These are phyloP conservation scores for Oncorhynchus kisutch DNA, from an alignment of 2,113 vertebrate genomes.

Conservation along the genomic window DNA sequence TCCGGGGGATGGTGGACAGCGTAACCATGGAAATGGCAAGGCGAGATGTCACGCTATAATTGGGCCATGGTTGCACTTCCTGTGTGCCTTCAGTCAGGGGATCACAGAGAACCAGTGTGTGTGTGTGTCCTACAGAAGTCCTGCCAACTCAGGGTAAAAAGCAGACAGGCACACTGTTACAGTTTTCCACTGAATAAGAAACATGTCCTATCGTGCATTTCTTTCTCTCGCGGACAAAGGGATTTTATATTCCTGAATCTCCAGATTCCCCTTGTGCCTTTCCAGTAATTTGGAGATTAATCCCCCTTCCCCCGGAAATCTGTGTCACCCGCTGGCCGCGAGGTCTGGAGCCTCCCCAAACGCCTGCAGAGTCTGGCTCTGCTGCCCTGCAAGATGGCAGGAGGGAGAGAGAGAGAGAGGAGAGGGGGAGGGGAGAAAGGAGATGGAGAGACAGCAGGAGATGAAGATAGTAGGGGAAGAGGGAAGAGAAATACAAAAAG, in stretches of 20 bases:
- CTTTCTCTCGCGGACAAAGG: slow-evolving; percentile 64
- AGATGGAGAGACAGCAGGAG: slow-evolving; percentile 26
- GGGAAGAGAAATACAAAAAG: slow-evolving; percentile 9
- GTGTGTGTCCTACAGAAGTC: slow-evolving; percentile 12
- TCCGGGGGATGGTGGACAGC: slow-evolving; percentile 76
- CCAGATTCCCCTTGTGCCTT: slow-evolving; percentile 60
- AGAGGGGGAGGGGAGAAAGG: slow-evolving; percentile 32
- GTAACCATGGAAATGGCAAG: slow-evolving; percentile 75
- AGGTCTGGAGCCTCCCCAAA: slow-evolving; percentile 74
- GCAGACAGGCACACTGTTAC: slow-evolving; percentile 51
- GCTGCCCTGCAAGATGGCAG: slow-evolving; percentile 75
- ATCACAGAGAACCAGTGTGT: slow-evolving; percentile 68
- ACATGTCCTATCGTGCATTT: slow-evolving; percentile 63
- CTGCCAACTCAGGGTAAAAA: not conserved
- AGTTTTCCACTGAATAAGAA: slow-evolving; percentile 61
- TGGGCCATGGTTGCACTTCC: slow-evolving; percentile 77
- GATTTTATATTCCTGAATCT: slow-evolving; percentile 72
- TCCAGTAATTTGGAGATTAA: slow-evolving; percentile 74
- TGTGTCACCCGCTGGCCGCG: slow-evolving; percentile 74
- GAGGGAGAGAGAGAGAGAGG: slow-evolving; percentile 42
- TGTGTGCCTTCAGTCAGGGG: slow-evolving; percentile 76
- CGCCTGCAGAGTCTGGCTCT: slow-evolving; percentile 75
- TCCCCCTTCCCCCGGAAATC: slow-evolving; percentile 69
- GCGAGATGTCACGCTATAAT: slow-evolving; percentile 78
- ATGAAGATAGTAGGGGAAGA: not conserved